Percentiles rank a stretch among this genome's conserved stretches.
phyloP scores from a whole-genome alignment of 2,113 vertebrate genomes.

The Sinocyclocheilus grahami region DNA sequence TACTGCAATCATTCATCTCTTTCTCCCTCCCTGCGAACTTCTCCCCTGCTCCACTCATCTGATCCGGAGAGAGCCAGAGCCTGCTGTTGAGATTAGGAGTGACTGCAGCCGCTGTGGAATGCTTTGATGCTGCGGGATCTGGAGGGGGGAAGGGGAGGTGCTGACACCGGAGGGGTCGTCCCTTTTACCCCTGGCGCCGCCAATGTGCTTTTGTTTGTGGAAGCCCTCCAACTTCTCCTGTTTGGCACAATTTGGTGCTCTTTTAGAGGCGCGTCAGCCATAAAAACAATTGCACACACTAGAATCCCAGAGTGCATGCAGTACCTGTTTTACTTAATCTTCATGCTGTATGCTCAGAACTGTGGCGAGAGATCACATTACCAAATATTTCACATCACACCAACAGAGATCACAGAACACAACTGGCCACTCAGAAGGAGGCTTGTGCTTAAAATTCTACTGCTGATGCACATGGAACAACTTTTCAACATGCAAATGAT shows the following conservation, averaged over 20 bases:
- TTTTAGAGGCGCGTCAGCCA: slow-evolving; percentile 28
- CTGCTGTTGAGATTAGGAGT: slow-evolving; percentile 66
- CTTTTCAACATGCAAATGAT: neutral
- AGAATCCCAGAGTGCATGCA: neutral
- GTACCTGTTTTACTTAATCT: slow-evolving; percentile 14
- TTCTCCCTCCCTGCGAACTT: slow-evolving; percentile 36
- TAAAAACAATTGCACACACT: neutral
- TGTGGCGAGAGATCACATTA: neutral
- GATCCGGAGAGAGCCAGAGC: slow-evolving; percentile 54
- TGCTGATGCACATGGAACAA: neutral
- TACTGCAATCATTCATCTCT: slow-evolving; percentile 51
- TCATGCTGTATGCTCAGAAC: neutral
- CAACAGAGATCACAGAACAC: neutral
- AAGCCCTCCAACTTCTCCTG: slow-evolving; percentile 13
- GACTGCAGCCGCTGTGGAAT: slow-evolving; percentile 67
- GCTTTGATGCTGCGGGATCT: slow-evolving; percentile 55
- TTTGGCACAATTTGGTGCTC: slow-evolving; percentile 16
- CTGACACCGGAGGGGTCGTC: slow-evolving; percentile 37
- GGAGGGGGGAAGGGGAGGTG: slow-evolving; percentile 1
- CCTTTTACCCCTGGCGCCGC: slow-evolving; percentile 48
- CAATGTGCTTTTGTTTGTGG: slow-evolving; percentile 54
- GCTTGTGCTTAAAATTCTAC: neutral
- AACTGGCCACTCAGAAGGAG: neutral
- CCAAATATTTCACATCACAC: neutral
- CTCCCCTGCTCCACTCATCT: slow-evolving; percentile 63